Percentiles rank a stretch among this genome's conserved stretches.
phyloP scores from a whole-genome alignment of 2,113 vertebrate species.

The Ophthalmolycus amberensis region DNA sequence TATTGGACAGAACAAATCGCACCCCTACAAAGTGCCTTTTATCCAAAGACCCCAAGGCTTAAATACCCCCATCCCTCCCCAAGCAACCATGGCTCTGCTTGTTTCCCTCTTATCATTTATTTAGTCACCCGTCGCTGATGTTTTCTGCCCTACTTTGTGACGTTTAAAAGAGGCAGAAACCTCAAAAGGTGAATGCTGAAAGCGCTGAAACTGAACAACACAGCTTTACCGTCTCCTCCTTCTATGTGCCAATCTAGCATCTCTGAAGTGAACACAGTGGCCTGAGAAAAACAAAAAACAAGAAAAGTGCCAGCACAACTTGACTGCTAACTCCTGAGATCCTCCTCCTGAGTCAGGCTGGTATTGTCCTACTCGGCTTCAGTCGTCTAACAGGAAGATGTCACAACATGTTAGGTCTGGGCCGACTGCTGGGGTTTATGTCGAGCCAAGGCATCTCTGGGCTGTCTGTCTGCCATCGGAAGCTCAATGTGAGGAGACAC shows the following conservation, averaged over 20 bases:
- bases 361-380: conserved; percentile 63
- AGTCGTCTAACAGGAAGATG: conserved; percentile 60
- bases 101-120: conserved; percentile 85
- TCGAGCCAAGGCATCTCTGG: conserved; percentile 69
- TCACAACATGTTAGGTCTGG: conserved; percentile 76
- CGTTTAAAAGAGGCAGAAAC: conserved; percentile 89
- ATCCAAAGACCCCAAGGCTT: conserved; percentile 87
- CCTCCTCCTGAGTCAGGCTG: conserved; percentile 69
- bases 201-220: conserved; percentile 61
- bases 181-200: conserved; percentile 88
- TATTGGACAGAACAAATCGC: conserved; percentile 87
- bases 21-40: conserved; percentile 96
- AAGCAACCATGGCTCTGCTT: conserved; percentile 81
- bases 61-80: conserved; percentile 81
- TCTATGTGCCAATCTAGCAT: conserved; percentile 80
- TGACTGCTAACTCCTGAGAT: conserved; percentile 80
- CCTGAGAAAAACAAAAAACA: conserved; percentile 63
- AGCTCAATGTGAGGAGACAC: conserved; percentile 82
- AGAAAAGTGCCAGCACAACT: conserved; percentile 55
- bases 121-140: conserved; percentile 89
- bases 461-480: conserved; percentile 76
- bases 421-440: conserved; percentile 68
- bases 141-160: conserved; percentile 91
- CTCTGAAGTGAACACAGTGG: conserved; percentile 80
- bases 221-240: conserved; percentile 56